Conservation (phyloP, 2,797 vertebrate genomes). For the Delichon dasypus region DNA sequence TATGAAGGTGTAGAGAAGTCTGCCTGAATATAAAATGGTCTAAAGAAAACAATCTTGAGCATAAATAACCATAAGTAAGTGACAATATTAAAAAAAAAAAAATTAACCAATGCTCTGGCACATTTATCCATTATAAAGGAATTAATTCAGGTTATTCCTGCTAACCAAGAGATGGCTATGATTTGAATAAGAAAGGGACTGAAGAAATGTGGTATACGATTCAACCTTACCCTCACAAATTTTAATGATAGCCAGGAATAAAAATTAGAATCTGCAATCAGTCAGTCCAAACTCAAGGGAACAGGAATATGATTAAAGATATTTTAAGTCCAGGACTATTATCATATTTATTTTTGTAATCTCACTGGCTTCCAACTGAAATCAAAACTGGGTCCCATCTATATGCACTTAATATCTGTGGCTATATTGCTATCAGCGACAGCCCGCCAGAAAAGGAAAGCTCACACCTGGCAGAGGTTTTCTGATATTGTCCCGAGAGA, state of each 20-base stretch:
- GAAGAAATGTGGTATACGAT: not conserved
- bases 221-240: slow-evolving; percentile 5
- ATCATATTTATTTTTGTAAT: not conserved
- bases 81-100: slow-evolving; percentile 13
- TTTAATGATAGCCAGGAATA: slow-evolving; percentile 39
- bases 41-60: slow-evolving; percentile 26
- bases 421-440: not conserved
- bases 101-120: not conserved
- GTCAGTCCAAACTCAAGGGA: slow-evolving; percentile 4
- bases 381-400: not conserved
- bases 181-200: slow-evolving; percentile 38
- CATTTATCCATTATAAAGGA: slow-evolving; percentile 14
- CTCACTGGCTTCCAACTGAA: not conserved
- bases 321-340: not conserved
- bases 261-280: slow-evolving; percentile 44
- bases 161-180: slow-evolving; percentile 14
- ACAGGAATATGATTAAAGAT: slow-evolving; percentile 13
- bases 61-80: slow-evolving; percentile 27
- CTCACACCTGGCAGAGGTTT: not conserved
- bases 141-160: slow-evolving; percentile 4
- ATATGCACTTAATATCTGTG: not conserved
- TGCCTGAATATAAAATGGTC: slow-evolving; percentile 22
- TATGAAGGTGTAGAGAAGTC: not conserved
- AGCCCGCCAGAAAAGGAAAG: not conserved
- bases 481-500: not conserved